These are phyloP conservation scores for Huso huso DNA, from an alignment of 2,797 vertebrate species.

Conservation along the genomic window DNA sequence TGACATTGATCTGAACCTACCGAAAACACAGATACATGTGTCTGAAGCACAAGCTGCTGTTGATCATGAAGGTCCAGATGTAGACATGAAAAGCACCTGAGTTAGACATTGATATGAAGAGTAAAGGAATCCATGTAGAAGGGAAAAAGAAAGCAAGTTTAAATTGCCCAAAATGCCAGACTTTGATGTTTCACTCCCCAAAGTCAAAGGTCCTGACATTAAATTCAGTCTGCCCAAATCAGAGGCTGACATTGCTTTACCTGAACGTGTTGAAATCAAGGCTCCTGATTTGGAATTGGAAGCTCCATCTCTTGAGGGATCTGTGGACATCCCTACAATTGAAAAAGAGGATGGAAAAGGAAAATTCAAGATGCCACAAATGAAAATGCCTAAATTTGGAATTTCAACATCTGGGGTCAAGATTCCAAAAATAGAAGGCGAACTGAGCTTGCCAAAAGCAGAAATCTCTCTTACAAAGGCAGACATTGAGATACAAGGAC, in stretches of 20 bases:
- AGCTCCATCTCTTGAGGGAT: too few relatives aligned
- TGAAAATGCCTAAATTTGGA: neutral
- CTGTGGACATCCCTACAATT: too few relatives aligned
- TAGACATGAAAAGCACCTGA: accelerated
- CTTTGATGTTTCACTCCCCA: too few relatives aligned
- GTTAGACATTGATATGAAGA: accelerated
- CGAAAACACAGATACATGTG: neutral
- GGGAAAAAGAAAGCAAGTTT: accelerated
- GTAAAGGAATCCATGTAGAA: accelerated
- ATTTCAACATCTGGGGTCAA: conserved; percentile 22
- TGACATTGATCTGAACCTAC: too few relatives aligned
- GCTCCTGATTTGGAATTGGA: too few relatives aligned
- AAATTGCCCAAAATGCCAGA: too few relatives aligned
- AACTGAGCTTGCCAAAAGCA: neutral
- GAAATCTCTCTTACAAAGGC: conserved; percentile 6
- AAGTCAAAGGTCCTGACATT: too few relatives aligned
- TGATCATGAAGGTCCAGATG: accelerated
- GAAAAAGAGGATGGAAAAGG: neutral
- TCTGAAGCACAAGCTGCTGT: accelerated
- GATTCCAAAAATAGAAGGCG: conserved; percentile 6
- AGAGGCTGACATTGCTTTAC: too few relatives aligned
- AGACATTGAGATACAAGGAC: neutral
- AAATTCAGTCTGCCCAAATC: too few relatives aligned
- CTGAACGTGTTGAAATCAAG: too few relatives aligned
- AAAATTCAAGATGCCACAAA: neutral